phyloP scores from a whole-genome alignment of 2,113 vertebrate genomes.

The Pterophyllum scalare region DNA sequence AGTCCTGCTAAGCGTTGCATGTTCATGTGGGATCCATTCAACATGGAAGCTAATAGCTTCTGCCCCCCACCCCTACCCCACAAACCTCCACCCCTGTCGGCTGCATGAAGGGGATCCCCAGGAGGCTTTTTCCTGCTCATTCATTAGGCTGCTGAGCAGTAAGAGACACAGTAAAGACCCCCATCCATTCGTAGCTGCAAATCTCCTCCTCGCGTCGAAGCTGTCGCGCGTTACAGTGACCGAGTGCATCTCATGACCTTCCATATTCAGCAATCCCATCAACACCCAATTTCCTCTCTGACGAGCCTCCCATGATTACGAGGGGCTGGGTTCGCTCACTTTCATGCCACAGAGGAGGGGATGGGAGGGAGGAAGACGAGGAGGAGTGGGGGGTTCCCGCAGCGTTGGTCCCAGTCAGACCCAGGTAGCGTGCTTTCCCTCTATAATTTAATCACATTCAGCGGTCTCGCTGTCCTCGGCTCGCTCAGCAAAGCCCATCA shows the following conservation, averaged over 20 bases:
- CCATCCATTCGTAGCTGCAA: neutral
- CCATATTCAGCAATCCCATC: constrained; percentile 57
- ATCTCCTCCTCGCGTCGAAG: neutral
- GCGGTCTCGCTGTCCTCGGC: constrained; percentile 71
- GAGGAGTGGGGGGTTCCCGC: constrained; percentile 58
- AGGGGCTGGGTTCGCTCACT: constrained; percentile 49
- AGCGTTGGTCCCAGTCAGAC: constrained; percentile 70
- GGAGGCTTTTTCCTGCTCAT: constrained; percentile 65
- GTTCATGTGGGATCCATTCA: constrained; percentile 36
- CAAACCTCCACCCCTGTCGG: constrained; percentile 25
- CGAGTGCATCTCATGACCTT: constrained; percentile 45
- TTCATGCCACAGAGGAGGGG: constrained; percentile 20
- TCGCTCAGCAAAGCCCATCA: constrained; percentile 71
- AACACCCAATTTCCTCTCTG: constrained; percentile 57
- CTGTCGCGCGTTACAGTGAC: constrained; percentile 15
- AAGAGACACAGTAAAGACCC: constrained; percentile 23
- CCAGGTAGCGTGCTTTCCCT: constrained; percentile 76
- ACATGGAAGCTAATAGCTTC: constrained; percentile 60
- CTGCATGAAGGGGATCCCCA: constrained; percentile 64
- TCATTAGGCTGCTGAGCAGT: constrained; percentile 62
- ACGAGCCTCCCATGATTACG: constrained; percentile 62
- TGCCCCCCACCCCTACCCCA: constrained; percentile 8
- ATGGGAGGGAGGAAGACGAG: neutral
- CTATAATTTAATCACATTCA: constrained; percentile 84
- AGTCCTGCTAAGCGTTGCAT: constrained; percentile 33